Evolutionary conservation across 2,888 invertebrate species (phyloP), one percentile per base, ranked within the genome.

Genomic region (Laspeyria flexula): DNA sequence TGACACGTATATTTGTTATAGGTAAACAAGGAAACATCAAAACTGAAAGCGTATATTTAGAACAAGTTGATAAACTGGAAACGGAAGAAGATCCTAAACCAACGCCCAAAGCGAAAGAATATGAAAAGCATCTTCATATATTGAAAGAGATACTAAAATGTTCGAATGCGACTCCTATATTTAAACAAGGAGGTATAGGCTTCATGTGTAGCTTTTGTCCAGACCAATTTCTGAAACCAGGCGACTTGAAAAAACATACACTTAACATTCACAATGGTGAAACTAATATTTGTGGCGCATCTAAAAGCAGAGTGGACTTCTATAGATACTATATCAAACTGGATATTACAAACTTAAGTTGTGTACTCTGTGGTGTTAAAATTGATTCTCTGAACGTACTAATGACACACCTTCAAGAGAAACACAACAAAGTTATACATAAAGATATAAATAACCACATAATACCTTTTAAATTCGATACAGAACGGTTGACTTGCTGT

Each of bases 91-190:
- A 27, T 18, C 16, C 9, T 25, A 41, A 27, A 13, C 13, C 9
- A 18, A n/a, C 15, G n/a, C n/a, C n/a, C n/a, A n/a, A n/a, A n/a
- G n/a, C n/a, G n/a, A n/a, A n/a, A n/a, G 12, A 12, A 7, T 35
- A 15, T n/a, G 48, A 67, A 6, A 75, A 75, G 52, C 83, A 85
- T 44, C 73, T 76, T 10, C 70, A 73, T 16, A 88, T 88, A 43
- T 63, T 88, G 1, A 68, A 62, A 23, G 72, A 77, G 38, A 79
- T 88, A 25, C 47, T 88, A 1, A 54, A 67, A 1, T 73, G 67
- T 52, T 78, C 86, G 0, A 88, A 87, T 43, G 88, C 88, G 0
- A 88, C 88, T 0, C 86, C 88, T 0, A 81, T 89, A 16, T 64
- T 76, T 16, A 73, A 80, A 23, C 69, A 75, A 3, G 75, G 76